Evolutionary conservation across 2,888 invertebrate species (phyloP), one percentile per base, ranked within the genome.

Genomic region (Ditylenchus weischeri): DNA sequence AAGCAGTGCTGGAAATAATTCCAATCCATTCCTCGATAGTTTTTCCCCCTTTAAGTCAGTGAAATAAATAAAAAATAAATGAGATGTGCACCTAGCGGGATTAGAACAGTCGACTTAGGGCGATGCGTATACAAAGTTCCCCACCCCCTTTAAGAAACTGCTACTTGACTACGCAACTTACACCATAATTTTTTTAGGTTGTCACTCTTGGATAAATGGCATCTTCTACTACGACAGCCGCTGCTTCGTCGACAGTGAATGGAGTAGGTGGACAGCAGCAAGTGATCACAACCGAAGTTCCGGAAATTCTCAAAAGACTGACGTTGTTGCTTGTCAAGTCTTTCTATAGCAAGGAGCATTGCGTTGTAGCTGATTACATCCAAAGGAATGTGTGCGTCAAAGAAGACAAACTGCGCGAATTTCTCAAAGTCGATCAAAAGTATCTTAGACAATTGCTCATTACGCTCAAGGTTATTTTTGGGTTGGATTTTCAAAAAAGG

Each of bases 331-430:
- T 77, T 29, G 69, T 66, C 10, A 69, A 73, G 43, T 66, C 67
- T 1, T 77, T 77, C 59, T 77, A 79, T 57, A 74, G 74, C 11
- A 18, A 57, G 57, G 75, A 80, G 51, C 78, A 78, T 59, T 81
- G 69, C 58, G 67, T 82, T 15, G 64, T 83, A 43, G 74, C 78
- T 36, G 81, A 83, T 65, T 79, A 79, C 64, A 75, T 83, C 19
- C 78, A 82, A 74, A 68, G 75, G 36, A 75, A 76, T 15, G 74
- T 74, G 21, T 80, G 80, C 69, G 75, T 83, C 38, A 74, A 75
- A 35, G 83, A 83, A 69, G 83, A 83, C 49, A 73, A 72, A 61
- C 69, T 83, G 15, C 73, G 81, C 18, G 68, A 73, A 4, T 66
- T 77, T 8, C 65, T 79, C 0, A 72, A 76, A 62, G 75, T 82